Percentiles rank a stretch among this genome's conserved stretches.
Conservation (phyloP, 2,797 vertebrate species). For the Glossophaga mutica region DNA sequence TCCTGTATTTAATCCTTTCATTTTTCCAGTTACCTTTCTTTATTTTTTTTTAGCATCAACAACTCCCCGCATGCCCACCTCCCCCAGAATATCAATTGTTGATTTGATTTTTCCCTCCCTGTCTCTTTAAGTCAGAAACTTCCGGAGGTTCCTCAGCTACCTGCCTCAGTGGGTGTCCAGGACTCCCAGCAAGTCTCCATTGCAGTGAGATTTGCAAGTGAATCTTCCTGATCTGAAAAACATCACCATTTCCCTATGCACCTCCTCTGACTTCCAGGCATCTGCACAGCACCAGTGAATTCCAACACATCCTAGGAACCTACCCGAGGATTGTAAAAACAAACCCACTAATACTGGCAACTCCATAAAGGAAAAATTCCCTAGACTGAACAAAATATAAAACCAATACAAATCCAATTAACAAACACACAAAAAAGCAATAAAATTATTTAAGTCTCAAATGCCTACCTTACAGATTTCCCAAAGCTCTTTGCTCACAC, state of each 20-base stretch:
- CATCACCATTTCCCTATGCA: neutral
- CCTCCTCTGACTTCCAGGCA: neutral
- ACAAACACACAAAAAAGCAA: neutral
- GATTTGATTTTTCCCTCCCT: constrained; percentile 17
- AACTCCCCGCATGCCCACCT: neutral
- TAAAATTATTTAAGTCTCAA: neutral
- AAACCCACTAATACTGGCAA: neutral
- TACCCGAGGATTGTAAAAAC: neutral
- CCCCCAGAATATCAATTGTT: neutral
- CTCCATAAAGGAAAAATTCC: constrained; percentile 12
- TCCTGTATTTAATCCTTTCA: neutral
- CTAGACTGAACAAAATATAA: neutral
- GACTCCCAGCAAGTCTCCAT: constrained; percentile 18
- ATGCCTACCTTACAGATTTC: constrained; percentile 74
- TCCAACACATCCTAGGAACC: neutral
- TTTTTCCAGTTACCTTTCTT: neutral
- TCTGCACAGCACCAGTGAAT: neutral
- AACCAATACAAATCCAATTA: neutral
- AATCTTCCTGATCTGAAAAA: constrained; percentile 48
- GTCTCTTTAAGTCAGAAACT: constrained; percentile 67
- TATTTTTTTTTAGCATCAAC: neutral
- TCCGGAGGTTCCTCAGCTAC: constrained; percentile 16
- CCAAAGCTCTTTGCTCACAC: constrained; percentile 37
- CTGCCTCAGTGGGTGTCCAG: neutral
- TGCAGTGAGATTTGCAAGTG: constrained; percentile 71